phyloP scores from a whole-genome alignment of 2,888 invertebrate species.

The Nudaria mundana region DNA sequence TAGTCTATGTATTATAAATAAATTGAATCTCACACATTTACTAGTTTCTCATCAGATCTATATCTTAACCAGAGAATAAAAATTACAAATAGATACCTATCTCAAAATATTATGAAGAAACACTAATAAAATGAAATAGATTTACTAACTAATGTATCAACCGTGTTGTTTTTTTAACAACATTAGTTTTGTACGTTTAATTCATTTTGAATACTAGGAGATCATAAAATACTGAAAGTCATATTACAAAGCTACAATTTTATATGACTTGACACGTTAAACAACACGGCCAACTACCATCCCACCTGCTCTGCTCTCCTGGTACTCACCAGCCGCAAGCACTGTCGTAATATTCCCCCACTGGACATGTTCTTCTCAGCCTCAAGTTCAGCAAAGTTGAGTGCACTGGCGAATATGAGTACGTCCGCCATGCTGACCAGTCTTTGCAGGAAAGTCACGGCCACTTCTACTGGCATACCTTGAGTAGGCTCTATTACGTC shows the following conservation, averaged over 20 bases:
- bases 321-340: conserved; percentile 91
- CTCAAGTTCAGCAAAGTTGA: conserved; percentile 98
- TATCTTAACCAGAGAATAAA: conserved; percentile 13
- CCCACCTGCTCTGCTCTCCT: background rate
- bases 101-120: conserved; percentile 12
- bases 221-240: too few species aligned
- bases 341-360: conserved; percentile 98
- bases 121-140: conserved; percentile 1
- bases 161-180: conserved; percentile 11
- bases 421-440: conserved; percentile 99
- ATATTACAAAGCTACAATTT: too few species aligned
- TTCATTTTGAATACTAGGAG: too few species aligned
- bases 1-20: conserved; percentile 23
- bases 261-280: too few species aligned
- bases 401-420: conserved; percentile 97
- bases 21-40: conserved; percentile 14
- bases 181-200: background rate
- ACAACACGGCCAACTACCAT: conserved; percentile 22
- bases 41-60: conserved; percentile 19
- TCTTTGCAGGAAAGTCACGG: conserved; percentile 98
- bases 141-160: background rate
- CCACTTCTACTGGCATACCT: conserved; percentile 99
- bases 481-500: conserved; percentile 99
- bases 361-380: conserved; percentile 99
- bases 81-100: conserved; percentile 9